phyloP scores from a whole-genome alignment of 2,888 invertebrate genomes.

The Fragum whitleyi region DNA sequence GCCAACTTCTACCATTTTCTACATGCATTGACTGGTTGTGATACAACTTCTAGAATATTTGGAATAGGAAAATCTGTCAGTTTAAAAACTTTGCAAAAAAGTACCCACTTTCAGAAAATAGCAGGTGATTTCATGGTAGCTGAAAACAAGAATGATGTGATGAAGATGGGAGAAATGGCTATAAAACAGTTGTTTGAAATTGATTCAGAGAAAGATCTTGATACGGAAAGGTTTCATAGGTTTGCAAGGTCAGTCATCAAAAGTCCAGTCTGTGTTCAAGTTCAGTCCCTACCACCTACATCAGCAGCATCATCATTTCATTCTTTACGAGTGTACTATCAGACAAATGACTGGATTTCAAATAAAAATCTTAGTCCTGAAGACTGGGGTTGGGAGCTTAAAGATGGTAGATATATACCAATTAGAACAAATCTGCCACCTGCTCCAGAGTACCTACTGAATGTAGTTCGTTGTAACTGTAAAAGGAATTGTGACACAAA shows the following conservation, averaged over 20 bases:
- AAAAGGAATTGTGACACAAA: conserved; percentile 54
- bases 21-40: conserved; percentile 24
- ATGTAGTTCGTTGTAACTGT: conserved; percentile 64
- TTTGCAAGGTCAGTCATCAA: conserved; percentile 40
- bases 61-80: conserved; percentile 36
- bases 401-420: conserved; percentile 36
- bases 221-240: not conserved
- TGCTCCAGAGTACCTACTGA: conserved; percentile 65
- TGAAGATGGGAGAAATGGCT: not conserved
- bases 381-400: conserved; percentile 63
- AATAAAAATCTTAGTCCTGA: conserved; percentile 27
- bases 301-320: conserved; percentile 63
- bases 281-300: conserved; percentile 56
- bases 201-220: not conserved
- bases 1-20: conserved; percentile 11
- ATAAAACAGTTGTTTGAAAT: too few relatives aligned
- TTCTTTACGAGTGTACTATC: conserved; percentile 53
- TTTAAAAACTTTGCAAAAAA: conserved; percentile 20
- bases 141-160: not conserved
- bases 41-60: conserved; percentile 10
- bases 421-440: conserved; percentile 41
- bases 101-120: not conserved
- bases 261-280: conserved; percentile 38
- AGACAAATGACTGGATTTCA: conserved; percentile 57
- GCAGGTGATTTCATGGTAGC: not conserved